Conservation (phyloP, 2,888 invertebrate genomes). For the Morinoia aosen region DNA sequence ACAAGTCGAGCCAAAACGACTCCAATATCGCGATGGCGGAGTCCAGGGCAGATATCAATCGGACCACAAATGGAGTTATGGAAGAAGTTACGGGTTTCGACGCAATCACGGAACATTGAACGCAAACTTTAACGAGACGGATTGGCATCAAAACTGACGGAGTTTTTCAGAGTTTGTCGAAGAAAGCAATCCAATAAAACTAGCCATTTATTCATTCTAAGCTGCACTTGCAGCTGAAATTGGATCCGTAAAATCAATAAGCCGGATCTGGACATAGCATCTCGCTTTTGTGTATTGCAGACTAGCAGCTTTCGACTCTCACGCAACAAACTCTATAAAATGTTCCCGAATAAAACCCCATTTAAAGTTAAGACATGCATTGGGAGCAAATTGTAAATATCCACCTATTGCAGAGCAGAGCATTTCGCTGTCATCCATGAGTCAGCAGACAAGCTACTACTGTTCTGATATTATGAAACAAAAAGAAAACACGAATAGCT, state of each 20-base stretch:
- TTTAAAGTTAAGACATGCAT: no score
- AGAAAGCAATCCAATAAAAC: slow-evolving; percentile 2
- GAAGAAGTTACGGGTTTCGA: slow-evolving; percentile 32
- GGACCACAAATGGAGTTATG: slow-evolving; percentile 40
- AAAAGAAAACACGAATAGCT: no score
- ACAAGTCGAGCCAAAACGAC: not conserved
- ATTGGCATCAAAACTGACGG: slow-evolving; percentile 12
- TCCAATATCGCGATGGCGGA: slow-evolving; percentile 31
- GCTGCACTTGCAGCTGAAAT: not conserved
- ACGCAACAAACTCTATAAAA: not conserved
- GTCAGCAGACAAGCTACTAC: no score
- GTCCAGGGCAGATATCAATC: slow-evolving; percentile 36
- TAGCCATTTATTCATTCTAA: not conserved
- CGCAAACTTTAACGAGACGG: slow-evolving; percentile 29
- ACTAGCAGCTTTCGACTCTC: not conserved
- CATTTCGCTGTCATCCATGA: no score
- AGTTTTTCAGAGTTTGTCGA: not conserved
- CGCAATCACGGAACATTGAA: slow-evolving; percentile 37
- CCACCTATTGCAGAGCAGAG: no score
- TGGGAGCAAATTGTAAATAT: no score
- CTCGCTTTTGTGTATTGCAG: not conserved
- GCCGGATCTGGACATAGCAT: not conserved
- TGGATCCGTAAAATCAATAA: not conserved
- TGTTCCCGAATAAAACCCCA: not conserved
- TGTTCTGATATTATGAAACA: no score